Evolutionary conservation across 2,888 invertebrate genomes (phyloP).

Genomic region (Cryptus armator): DNA sequence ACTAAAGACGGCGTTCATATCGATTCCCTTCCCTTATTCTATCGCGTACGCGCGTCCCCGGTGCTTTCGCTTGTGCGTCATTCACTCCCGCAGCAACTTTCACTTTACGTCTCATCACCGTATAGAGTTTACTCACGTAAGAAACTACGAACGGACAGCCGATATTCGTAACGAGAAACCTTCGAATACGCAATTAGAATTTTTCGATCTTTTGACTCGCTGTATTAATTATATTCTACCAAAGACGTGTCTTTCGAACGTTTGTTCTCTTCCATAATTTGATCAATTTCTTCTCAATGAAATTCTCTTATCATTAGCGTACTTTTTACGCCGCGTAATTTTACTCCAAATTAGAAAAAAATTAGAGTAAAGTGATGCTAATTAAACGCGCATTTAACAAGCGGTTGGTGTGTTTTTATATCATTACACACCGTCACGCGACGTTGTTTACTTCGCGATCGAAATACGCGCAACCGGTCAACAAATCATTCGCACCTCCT

Average conservation of each 20-base stretch:
- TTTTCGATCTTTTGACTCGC: neutral
- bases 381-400: neutral
- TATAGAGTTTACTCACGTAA: neutral
- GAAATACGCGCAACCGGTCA: neutral
- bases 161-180: neutral
- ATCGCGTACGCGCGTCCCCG: constrained; percentile 32
- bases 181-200: constrained; percentile 1
- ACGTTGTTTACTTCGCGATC: neutral
- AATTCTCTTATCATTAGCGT: too few species aligned
- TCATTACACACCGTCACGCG: too few species aligned
- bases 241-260: neutral
- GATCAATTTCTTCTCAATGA: too few species aligned
- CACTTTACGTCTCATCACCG: neutral
- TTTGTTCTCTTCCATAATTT: too few species aligned
- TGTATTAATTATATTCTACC: neutral
- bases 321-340: too few species aligned
- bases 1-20: constrained; percentile 69
- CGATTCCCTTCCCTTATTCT: constrained; percentile 63
- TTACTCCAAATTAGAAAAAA: too few species aligned
- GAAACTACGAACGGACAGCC: neutral
- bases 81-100: constrained; percentile 26
- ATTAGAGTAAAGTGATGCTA: too few species aligned
- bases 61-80: constrained; percentile 43
- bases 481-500: neutral
- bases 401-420: neutral